Base-by-base conservation (phyloP, 2,113 vertebrate species). In the Cochlearius cochlearius region DNA sequence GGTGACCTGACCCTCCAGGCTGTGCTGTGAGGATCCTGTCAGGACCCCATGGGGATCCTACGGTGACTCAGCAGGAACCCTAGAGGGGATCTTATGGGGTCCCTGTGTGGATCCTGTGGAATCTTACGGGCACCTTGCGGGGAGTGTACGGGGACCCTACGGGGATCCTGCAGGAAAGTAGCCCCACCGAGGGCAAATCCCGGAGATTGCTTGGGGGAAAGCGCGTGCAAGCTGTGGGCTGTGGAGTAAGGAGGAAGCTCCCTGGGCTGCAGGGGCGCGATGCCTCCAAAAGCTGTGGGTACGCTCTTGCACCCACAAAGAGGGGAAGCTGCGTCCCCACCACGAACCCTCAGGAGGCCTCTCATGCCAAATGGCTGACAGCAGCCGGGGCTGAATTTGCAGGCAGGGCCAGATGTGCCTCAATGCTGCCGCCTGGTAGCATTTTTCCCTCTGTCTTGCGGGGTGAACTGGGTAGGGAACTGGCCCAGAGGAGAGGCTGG, bases 1-100 rank as follows among this genome's bases (percentile, higher is more conserved):
- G 19, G 9, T 34, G 45, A 67, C 39, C 15, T 43, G 30, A 19
- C 8, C 26, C 30, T 74, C 16, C 15, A n/a, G 43, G 49, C 36
- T 2, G 7, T 9, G 34, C 15, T 16, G 16, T 0, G 0, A 52
- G 47, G 38, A 84, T 22, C 23, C 27, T 79, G 18, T 14, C 1
- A 1, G 34, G 29, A 83, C 9, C 43, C 27, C 41, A 27, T 39
- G 36, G 47, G 25, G 41, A 41, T 41, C 41, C 41, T 41, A 41
- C 12, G 13, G 41, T 41, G 41, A 13, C 41, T 41, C 41, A 41
- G 41, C 41, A 41, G 41, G 41, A 43, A 43, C 41, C 41, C 41
- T 43, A 15, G 41, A 43, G 41, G 15, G 14, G 41, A 43, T 60
- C 22, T 43, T 56, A 30, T 0, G 11, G 18, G 49, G 11, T 41